Evolutionary conservation across 2,888 invertebrate genomes (phyloP).

Genomic region (Lagria hirta): DNA sequence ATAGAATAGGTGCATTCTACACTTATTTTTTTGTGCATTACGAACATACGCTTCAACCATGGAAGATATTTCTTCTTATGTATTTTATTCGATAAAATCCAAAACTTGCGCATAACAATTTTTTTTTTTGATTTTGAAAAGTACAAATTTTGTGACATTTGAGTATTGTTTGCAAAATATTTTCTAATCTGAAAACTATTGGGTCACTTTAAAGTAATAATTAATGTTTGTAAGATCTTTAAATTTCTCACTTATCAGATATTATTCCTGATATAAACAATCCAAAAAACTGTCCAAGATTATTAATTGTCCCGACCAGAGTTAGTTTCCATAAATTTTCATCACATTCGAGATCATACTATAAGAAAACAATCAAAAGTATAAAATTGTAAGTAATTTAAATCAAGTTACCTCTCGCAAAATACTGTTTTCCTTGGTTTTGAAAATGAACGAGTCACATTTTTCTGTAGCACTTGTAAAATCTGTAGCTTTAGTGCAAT

Average conservation of each 20-base stretch:
- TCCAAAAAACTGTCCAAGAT: constrained; percentile 71
- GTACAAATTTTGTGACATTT: no score
- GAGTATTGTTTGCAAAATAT: no score
- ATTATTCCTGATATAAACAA: constrained; percentile 65
- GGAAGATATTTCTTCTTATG: no score
- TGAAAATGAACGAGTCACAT: constrained; percentile 41
- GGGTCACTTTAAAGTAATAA: no score
- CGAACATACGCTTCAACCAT: no score
- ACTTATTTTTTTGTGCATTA: no score
- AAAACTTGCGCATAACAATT: no score
- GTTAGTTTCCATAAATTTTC: constrained; percentile 70
- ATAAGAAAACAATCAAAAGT: constrained; percentile 45
- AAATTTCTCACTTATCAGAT: constrained; percentile 63
- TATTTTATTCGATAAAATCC: no score
- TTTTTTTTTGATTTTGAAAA: no score
- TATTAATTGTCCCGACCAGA: constrained; percentile 73
- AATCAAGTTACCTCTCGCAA: constrained; percentile 41
- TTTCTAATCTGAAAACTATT: no score
- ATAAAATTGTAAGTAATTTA: constrained; percentile 1
- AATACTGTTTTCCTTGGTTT: constrained; percentile 40
- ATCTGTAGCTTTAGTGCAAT: constrained; percentile 8
- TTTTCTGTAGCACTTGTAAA: constrained; percentile 23
- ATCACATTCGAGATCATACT: constrained; percentile 69
- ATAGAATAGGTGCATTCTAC: no score
- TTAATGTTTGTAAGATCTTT: no score